A percentile compares a stretch with the other conserved stretches of the same genome.
Conservation (phyloP, 2,797 vertebrate genomes). For the Poliocrania exsul region DNA sequence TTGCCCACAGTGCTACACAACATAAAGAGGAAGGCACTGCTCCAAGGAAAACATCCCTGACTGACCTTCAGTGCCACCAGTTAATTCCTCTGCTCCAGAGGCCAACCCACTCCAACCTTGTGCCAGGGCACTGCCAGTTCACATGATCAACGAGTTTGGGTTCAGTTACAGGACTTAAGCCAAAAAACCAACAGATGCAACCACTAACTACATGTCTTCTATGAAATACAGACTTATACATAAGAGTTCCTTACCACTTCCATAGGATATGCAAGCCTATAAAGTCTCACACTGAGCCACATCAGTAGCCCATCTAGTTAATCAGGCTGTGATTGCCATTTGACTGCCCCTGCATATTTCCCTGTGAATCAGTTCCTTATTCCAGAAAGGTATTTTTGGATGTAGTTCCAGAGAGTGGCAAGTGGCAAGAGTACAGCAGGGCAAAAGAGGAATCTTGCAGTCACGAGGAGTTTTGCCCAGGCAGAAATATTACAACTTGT, state of each 20-base stretch:
- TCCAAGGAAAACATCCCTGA: slow-evolving; percentile 14
- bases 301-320: background rate
- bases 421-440: background rate
- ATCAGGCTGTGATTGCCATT: background rate
- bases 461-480: background rate
- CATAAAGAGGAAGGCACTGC: background rate
- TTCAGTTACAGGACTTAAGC: background rate
- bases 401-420: background rate
- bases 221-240: background rate
- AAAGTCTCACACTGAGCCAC: background rate
- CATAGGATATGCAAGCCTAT: background rate
- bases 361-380: background rate
- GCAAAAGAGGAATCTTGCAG: background rate
- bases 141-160: background rate
- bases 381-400: background rate
- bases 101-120: background rate
- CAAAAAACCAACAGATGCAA: background rate
- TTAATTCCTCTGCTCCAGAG: background rate
- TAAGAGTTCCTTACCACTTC: background rate
- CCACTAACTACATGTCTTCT: background rate
- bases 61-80: background rate
- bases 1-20: background rate
- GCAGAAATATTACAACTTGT: background rate
- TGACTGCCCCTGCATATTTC: background rate
- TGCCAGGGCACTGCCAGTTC: background rate